Percentiles rank a stretch among this genome's conserved stretches.
These are phyloP conservation scores for Peribatodes rhomboidaria DNA, from an alignment of 2,888 invertebrate genomes.

Conservation along the genomic window DNA sequence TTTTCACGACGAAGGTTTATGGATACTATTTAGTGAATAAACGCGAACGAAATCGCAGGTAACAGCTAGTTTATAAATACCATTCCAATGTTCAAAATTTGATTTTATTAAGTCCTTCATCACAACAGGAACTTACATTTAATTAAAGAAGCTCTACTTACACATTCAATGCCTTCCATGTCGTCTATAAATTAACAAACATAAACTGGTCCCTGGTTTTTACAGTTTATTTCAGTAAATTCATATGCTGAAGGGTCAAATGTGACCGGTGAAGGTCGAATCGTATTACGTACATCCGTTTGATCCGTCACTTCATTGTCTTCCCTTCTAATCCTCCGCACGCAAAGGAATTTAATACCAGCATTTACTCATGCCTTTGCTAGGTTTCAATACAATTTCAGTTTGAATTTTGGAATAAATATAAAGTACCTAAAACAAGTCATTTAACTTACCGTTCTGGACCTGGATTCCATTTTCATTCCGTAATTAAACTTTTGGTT, in stretches of 20 bases:
- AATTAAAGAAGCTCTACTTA: constrained; percentile 47
- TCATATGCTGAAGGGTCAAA: constrained; percentile 29
- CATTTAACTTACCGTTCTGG: no score
- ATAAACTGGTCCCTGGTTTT: constrained; percentile 27
- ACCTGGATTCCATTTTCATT: no score
- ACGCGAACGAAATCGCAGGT: no score
- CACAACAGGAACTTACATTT: constrained; percentile 13
- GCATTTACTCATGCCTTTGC: background rate
- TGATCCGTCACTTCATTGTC: constrained; percentile 57
- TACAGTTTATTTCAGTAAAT: constrained; percentile 9
- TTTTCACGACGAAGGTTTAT: no score
- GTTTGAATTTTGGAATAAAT: no score
- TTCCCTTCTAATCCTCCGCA: constrained; percentile 41
- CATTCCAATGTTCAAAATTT: background rate
- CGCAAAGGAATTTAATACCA: background rate
- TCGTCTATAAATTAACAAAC: constrained; percentile 16
- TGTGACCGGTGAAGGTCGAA: constrained; percentile 37
- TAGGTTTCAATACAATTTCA: background rate
- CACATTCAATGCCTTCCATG: constrained; percentile 6
- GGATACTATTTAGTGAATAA: no score
- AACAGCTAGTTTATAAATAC: no score
- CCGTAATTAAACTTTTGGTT: constrained; percentile 4
- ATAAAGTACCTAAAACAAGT: no score
- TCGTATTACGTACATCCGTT: constrained; percentile 57
- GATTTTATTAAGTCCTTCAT: background rate